These are phyloP conservation scores for Eupithecia pulchellata DNA, from an alignment of 2,888 invertebrate species.

Conservation along the genomic window DNA sequence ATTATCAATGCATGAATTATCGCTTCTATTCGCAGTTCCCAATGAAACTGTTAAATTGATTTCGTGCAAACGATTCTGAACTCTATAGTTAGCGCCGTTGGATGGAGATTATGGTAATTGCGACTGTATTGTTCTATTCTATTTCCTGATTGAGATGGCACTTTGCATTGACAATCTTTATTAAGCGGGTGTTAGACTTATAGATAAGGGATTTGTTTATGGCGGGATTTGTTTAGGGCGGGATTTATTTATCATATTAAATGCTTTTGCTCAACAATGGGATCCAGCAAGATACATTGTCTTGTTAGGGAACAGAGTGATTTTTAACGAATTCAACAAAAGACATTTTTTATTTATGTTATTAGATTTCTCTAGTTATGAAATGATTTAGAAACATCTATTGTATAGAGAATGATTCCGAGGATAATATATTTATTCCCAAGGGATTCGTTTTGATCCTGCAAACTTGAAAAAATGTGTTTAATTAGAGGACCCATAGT, in stretches of 20 bases:
- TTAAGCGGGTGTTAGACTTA: background rate
- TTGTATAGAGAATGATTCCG: too few species aligned
- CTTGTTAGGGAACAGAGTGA: background rate
- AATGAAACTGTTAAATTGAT: slow-evolving; percentile 44
- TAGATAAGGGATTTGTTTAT: background rate
- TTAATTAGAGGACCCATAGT: too few species aligned
- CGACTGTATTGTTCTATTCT: slow-evolving; percentile 17
- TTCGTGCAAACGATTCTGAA: slow-evolving; percentile 30
- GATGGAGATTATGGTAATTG: slow-evolving; percentile 20
- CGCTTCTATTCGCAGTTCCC: slow-evolving; percentile 39
- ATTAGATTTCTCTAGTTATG: too few species aligned
- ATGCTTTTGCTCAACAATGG: background rate
- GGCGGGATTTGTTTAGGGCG: background rate
- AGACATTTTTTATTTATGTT: too few species aligned
- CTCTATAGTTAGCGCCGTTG: slow-evolving; percentile 14
- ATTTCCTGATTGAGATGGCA: slow-evolving; percentile 26
- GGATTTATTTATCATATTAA: background rate
- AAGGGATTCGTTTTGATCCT: too few species aligned
- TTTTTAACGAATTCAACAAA: too few species aligned
- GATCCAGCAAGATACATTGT: background rate
- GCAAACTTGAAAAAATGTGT: too few species aligned
- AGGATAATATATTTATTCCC: too few species aligned
- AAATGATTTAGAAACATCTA: too few species aligned
- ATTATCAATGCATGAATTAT: slow-evolving; percentile 62
- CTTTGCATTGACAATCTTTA: slow-evolving; percentile 7